Evolutionary conservation across 1,140 invertebrate species (phyloP).

Genomic region (Harpegnathos saltator): DNA sequence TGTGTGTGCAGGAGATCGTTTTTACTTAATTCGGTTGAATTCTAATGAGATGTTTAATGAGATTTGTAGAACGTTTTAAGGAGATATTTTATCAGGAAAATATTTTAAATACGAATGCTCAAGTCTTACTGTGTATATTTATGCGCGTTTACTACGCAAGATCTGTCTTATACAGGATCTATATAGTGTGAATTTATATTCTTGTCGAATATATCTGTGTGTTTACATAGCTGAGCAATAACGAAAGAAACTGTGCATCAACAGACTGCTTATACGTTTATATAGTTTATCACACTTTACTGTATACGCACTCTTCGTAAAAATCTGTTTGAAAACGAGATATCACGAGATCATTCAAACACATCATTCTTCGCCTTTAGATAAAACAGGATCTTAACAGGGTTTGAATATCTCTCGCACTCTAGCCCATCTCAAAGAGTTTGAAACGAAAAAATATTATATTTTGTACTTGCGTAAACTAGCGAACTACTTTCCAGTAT

Average conservation of each 20-base stretch:
- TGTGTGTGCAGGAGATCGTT: background rate
- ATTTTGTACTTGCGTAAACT: conserved; percentile 81
- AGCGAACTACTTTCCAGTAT: conserved; percentile 81
- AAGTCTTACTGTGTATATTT: conserved; percentile 44
- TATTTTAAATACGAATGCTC: conserved; percentile 54
- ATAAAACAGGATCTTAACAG: conserved; percentile 61
- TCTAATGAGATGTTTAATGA: conserved; percentile 16
- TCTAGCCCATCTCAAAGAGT: conserved; percentile 66
- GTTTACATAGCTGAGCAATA: background rate
- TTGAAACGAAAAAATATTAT: conserved; percentile 73
- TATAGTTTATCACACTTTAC: background rate
- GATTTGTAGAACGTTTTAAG: conserved; percentile 31
- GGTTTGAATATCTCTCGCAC: conserved; percentile 65
- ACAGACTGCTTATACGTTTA: conserved; percentile 5
- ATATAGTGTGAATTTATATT: conserved; percentile 19
- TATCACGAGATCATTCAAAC: background rate
- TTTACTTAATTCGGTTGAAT: conserved; percentile 37
- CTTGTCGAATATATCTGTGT: conserved; percentile 19
- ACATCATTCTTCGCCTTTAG: conserved; percentile 18
- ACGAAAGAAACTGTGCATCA: background rate
- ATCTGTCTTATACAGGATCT: conserved; percentile 1
- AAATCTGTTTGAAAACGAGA: conserved; percentile 23
- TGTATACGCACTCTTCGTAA: conserved; percentile 14
- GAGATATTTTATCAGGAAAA: conserved; percentile 50
- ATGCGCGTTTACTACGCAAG: background rate